Evolutionary conservation across 2,888 invertebrate genomes (phyloP).

Genomic region (Philereme vetulata): DNA sequence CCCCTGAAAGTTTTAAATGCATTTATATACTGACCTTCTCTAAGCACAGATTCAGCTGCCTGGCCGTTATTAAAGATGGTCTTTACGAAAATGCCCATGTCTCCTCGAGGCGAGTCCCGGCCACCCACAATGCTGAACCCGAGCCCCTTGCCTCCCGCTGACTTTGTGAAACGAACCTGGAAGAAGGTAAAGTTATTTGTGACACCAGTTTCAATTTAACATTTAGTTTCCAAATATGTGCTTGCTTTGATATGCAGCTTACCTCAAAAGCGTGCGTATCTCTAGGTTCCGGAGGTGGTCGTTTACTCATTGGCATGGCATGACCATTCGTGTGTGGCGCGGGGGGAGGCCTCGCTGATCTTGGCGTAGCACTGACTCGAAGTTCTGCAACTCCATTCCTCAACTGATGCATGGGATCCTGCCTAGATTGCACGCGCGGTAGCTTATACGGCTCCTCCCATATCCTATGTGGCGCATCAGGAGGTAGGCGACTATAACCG

Average conservation of each 20-base stretch:
- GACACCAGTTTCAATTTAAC: background rate
- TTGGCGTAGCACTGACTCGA: conserved; percentile 72
- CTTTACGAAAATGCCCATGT: conserved; percentile 95
- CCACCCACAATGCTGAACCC: conserved; percentile 96
- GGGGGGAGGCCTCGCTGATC: conserved; percentile 70
- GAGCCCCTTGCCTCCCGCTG: conserved; percentile 92
- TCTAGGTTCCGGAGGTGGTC: conserved; percentile 73
- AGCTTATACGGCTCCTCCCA: conserved; percentile 78
- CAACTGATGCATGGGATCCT: conserved; percentile 71
- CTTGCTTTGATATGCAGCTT: conserved; percentile 10
- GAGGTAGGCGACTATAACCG: conserved; percentile 65
- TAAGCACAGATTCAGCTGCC: conserved; percentile 91
- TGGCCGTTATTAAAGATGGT: conserved; percentile 94
- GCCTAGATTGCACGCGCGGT: conserved; percentile 70
- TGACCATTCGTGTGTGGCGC: conserved; percentile 57
- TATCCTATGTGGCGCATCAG: conserved; percentile 61
- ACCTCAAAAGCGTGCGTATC: conserved; percentile 77
- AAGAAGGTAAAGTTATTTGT: conserved; percentile 23
- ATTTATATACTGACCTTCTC: conserved; percentile 86
- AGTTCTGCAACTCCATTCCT: conserved; percentile 72
- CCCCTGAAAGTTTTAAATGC: too few relatives aligned
- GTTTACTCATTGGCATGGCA: conserved; percentile 53
- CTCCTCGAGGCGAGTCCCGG: conserved; percentile 92
- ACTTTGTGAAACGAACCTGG: conserved; percentile 89
- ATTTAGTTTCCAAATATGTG: background rate